Conservation (phyloP, 2,113 vertebrate species). For the Micronycteris hirsuta region DNA sequence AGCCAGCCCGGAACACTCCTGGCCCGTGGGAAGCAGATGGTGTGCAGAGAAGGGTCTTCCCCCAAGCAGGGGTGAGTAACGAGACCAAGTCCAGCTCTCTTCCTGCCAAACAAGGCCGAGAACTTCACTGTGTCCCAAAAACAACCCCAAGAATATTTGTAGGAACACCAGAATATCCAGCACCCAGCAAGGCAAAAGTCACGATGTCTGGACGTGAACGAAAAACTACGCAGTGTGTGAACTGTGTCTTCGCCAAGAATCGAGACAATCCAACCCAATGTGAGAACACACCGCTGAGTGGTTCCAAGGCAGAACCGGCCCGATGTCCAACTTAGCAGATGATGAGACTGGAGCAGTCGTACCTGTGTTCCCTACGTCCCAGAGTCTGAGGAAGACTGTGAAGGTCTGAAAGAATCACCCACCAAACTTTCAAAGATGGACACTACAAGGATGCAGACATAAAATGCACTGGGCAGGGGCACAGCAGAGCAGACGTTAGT, state of each 20-base stretch:
- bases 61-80: not conserved
- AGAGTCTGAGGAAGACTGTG: not conserved
- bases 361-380: not conserved
- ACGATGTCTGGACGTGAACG: too few species aligned
- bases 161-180: not conserved
- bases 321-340: not conserved
- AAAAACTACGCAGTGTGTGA: not conserved
- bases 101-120: not conserved
- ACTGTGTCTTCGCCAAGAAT: not conserved
- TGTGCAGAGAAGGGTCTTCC: too few species aligned
- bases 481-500: too few species aligned
- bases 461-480: not conserved
- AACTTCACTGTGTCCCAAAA: not conserved
- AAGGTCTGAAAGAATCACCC: not conserved
- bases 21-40: too few species aligned
- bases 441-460: not conserved
- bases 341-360: fast-evolving
- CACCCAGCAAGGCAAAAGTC: not conserved
- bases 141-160: too few species aligned
- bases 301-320: too few species aligned
- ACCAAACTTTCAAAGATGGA: not conserved
- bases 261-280: too few species aligned
- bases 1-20: not conserved
- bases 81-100: fast-evolving
- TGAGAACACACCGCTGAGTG: fast-evolving